phyloP scores from a whole-genome alignment of 2,797 vertebrate species.

The Uromys caudimaculatus region DNA sequence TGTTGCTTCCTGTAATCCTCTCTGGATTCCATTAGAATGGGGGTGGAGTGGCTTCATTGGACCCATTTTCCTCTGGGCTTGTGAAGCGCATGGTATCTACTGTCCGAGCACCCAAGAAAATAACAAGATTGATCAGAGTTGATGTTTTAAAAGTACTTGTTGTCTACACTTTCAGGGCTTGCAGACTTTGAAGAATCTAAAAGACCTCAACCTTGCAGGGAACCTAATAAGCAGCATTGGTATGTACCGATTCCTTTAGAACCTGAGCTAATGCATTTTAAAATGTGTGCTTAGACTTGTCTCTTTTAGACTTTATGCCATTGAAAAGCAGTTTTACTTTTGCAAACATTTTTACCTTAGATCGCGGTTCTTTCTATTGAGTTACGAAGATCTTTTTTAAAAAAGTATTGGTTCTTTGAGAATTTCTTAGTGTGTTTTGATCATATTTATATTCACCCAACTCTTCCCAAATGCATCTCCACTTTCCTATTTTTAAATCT shows the following conservation, averaged over 20 bases:
- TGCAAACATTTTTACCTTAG: not conserved
- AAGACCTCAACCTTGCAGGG: slow-evolving; percentile 93
- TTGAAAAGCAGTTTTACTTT: slow-evolving; percentile 7
- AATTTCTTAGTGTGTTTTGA: not conserved
- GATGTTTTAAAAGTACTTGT: slow-evolving; percentile 65
- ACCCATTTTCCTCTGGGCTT: not conserved
- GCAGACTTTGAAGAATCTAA: slow-evolving; percentile 88
- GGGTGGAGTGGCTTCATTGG: not conserved
- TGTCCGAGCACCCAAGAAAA: not conserved
- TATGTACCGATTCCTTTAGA: slow-evolving; percentile 82
- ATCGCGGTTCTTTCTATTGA: not conserved
- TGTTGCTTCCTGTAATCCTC: not conserved
- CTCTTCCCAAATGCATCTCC: not conserved
- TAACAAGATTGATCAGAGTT: slow-evolving; percentile 52
- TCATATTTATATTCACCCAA: too few species aligned
- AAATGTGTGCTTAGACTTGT: slow-evolving; percentile 20
- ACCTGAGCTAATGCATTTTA: not conserved
- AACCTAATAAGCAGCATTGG: slow-evolving; percentile 91
- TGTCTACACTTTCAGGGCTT: slow-evolving; percentile 88
- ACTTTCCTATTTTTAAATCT: slow-evolving; percentile 50
- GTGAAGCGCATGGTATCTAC: not conserved
- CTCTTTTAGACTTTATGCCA: slow-evolving; percentile 53
- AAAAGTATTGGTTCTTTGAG: not conserved
- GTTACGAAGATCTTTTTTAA: not conserved
- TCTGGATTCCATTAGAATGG: not conserved